Evolutionary conservation across 2,888 invertebrate genomes (phyloP).

Genomic region (Andricus curvator): DNA sequence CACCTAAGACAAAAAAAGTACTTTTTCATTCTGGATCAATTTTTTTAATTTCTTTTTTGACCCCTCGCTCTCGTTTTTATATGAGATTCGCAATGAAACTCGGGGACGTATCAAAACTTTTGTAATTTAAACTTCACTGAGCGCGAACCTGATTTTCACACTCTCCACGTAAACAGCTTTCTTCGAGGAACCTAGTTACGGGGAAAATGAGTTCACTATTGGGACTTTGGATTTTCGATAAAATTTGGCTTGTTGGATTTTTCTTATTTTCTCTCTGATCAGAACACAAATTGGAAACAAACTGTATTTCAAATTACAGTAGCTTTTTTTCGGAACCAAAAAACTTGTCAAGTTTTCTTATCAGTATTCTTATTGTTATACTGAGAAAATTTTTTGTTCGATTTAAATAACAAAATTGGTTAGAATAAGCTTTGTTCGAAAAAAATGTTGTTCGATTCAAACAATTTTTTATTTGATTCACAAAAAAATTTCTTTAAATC

Average conservation of each 20-base stretch:
- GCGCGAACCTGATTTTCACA: conserved; percentile 70
- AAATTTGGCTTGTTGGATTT: neutral
- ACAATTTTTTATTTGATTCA: too few relatives aligned
- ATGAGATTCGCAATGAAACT: conserved; percentile 46
- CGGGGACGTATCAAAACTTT: conserved; percentile 67
- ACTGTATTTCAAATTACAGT: neutral
- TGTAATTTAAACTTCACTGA: conserved; percentile 73
- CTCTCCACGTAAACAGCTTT: conserved; percentile 49
- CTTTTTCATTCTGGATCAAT: neutral
- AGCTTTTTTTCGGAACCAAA: neutral
- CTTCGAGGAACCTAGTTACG: conserved; percentile 1
- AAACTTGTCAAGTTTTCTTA: neutral
- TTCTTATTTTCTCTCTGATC: neutral
- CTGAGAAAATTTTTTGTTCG: too few relatives aligned
- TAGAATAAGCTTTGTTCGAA: too few relatives aligned
- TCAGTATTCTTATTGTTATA: neutral
- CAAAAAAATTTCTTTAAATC: too few relatives aligned
- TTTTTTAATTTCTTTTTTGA: conserved; percentile 43
- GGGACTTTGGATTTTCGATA: conserved; percentile 9
- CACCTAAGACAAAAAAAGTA: neutral
- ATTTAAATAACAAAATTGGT: too few relatives aligned
- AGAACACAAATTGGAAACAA: neutral
- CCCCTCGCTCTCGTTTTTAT: conserved; percentile 51
- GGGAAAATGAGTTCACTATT: conserved; percentile 12
- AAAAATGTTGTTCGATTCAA: too few relatives aligned